Evolutionary conservation across 1,140 invertebrate genomes (phyloP).

Genomic region (Heliconius himera): DNA sequence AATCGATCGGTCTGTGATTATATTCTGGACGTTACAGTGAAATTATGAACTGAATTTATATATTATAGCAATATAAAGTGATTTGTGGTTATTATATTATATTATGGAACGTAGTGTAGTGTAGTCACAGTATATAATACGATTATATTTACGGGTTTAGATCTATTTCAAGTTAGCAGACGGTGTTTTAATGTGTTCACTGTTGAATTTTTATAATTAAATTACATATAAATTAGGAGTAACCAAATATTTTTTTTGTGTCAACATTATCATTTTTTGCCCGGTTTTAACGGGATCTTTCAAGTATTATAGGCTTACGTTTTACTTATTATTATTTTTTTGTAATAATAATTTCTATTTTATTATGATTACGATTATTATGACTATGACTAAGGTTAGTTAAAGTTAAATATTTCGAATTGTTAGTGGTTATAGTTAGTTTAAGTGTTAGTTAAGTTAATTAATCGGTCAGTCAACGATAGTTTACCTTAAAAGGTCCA

Average conservation of each 20-base stretch:
- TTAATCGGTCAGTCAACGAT: slow-evolving; percentile 58
- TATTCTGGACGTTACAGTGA: slow-evolving; percentile 36
- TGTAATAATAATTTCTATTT: slow-evolving; percentile 33
- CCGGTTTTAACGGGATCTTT: slow-evolving; percentile 74
- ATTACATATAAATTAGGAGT: slow-evolving; percentile 55
- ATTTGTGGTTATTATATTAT: slow-evolving; percentile 41
- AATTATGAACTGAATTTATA: slow-evolving; percentile 48
- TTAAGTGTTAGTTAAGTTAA: slow-evolving; percentile 66
- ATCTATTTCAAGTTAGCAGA: slow-evolving; percentile 68
- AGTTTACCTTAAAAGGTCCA: slow-evolving; percentile 77
- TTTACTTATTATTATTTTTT: slow-evolving; percentile 36
- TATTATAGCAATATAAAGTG: slow-evolving; percentile 47
- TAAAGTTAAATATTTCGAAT: slow-evolving; percentile 65
- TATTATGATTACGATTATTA: slow-evolving; percentile 48
- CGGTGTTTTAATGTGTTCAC: slow-evolving; percentile 73
- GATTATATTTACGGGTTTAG: slow-evolving; percentile 77
- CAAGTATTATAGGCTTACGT: slow-evolving; percentile 74
- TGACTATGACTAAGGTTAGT: slow-evolving; percentile 44
- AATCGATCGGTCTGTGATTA: slow-evolving; percentile 20
- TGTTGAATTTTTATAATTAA: slow-evolving; percentile 59
- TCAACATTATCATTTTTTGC: slow-evolving; percentile 46
- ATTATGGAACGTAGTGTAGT: slow-evolving; percentile 47
- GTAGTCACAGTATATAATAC: slow-evolving; percentile 72
- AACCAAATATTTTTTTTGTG: slow-evolving; percentile 62
- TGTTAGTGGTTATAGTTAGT: slow-evolving; percentile 56